Evolutionary conservation across 2,113 vertebrate species (phyloP), one percentile per base, ranked within the genome.

Genomic region (Willisornis vidua): DNA sequence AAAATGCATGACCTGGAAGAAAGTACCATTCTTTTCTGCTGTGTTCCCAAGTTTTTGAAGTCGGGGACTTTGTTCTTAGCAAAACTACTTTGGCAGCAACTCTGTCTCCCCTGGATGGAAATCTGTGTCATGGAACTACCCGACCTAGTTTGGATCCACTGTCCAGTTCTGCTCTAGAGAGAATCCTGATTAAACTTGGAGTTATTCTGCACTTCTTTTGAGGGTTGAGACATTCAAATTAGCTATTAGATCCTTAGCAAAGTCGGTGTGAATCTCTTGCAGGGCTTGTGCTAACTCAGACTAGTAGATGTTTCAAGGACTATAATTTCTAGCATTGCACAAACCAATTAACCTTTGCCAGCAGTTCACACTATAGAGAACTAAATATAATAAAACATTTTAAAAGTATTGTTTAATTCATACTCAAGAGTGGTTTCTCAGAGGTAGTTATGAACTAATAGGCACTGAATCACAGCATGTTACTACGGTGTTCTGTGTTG

Each of bases 281-380:
- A 83, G 67, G 57, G 57, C 85, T 71, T 54, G n/a, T 24, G 77
- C 91, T 85, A 75, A 84, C 74, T 81, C 76, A 43, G 37, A 33
- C 75, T 61, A 26, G 45, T 43, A 80, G 85, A 86, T 48, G 61
- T 78, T 71, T 25, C 89, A 57, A 65, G 67, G 63, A 66, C 76
- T 19, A 57, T 26, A 83, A 83, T 51, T 91, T 68, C 93, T 51
- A 87, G 33, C 51, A 23, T 52, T 68, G 82, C 94, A 74, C 87
- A 96, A 85, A 90, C 59, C 92, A 93, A 97, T 96, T 95, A 97
- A 97, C 96, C 93, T 97, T 88, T 94, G 58, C 26, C 23, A 65
- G 92, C 0, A 3, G 68, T 67, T 81, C 2, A 35, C 51, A 35
- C 89, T 45, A 43, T 23, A 61, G 70, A 86, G 91, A 97, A 93